Evolutionary conservation across 1,140 invertebrate genomes (phyloP).

Genomic region (Tenebrio molitor): DNA sequence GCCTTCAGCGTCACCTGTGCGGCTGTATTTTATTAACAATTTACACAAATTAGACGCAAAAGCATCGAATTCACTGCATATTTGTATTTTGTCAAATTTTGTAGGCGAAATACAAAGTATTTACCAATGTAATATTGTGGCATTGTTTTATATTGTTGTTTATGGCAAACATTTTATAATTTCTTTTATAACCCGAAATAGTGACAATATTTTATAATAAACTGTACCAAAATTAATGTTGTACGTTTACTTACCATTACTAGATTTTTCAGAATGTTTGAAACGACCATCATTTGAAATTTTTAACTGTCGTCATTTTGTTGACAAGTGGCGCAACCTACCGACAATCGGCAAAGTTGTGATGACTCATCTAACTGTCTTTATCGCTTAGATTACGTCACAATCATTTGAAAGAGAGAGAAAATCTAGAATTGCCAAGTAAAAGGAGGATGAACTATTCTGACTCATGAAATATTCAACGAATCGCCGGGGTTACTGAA

Average conservation of each 20-base stretch:
- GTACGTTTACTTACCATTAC: neutral
- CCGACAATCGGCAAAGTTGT: neutral
- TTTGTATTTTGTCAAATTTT: constrained; percentile 29
- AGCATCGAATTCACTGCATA: constrained; percentile 13
- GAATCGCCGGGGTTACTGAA: neutral
- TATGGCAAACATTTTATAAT: constrained; percentile 36
- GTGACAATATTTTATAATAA: constrained; percentile 27
- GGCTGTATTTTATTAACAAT: constrained; percentile 27
- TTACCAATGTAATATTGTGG: constrained; percentile 18
- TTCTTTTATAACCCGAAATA: constrained; percentile 18
- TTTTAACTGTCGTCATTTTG: neutral
- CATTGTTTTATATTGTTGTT: constrained; percentile 25
- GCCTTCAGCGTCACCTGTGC: neutral
- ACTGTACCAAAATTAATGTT: neutral
- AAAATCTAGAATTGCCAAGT: neutral
- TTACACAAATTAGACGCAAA: neutral
- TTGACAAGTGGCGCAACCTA: neutral
- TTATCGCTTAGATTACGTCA: no score
- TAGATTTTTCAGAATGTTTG: neutral
- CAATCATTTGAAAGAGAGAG: neutral
- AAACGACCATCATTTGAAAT: neutral
- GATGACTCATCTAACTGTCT: constrained; percentile 3
- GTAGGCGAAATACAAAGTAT: constrained; percentile 19
- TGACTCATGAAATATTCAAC: neutral
- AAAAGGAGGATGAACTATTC: neutral